Base-by-base conservation (phyloP, 2,113 vertebrate species). In the Clinocottus analis region DNA sequence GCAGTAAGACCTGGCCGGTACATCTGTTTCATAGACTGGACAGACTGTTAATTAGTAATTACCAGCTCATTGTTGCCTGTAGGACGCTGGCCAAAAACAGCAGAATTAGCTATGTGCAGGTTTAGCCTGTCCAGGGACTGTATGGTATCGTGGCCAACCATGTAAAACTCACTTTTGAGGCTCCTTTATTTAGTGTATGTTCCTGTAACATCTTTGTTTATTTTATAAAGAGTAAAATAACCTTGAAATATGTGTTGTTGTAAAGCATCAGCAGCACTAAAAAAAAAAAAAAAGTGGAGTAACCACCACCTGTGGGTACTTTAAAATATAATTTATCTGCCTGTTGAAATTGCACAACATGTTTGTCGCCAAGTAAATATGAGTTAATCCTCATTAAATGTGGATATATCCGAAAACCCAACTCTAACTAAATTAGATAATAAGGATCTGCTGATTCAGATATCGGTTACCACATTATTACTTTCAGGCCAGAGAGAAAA, bases 1-100 rank as follows among this genome's bases (percentile, higher is more conserved):
- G 43, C 68, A 55, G n/a, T 27, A 27, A 63, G 29, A 76, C 31
- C 31, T n/a, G 61, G 37, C 76, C 55, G 56, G 12, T 60, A 39
- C 65, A 68, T 86, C 71, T 80, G 65, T 79, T 62, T 83, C 68
- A 33, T 51, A 67, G 41, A 77, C 33, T 51, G 56, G 51, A 72
- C 63, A 35, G 71, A 73, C 58, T 72, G 53, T 71, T 90, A 84
- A 89, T 82, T 78, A 82, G 82, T 86, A 80, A 85, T 90, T 83
- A 89, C 65, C 23, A 67, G 51, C 62, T 79, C 75, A 86, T 88
- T 83, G 77, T 53, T 85, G 70, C 29, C 33, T 80, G 66, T 59
- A 56, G 77, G 71, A 78, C 9, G 47, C 49, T 2, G 8, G 75
- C 80, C 82, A 73, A 77, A 77, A 77, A 68, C 64, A 74, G 73